Conservation (phyloP, 2,888 invertebrate species). For the Psylliodes chrysocephalus region DNA sequence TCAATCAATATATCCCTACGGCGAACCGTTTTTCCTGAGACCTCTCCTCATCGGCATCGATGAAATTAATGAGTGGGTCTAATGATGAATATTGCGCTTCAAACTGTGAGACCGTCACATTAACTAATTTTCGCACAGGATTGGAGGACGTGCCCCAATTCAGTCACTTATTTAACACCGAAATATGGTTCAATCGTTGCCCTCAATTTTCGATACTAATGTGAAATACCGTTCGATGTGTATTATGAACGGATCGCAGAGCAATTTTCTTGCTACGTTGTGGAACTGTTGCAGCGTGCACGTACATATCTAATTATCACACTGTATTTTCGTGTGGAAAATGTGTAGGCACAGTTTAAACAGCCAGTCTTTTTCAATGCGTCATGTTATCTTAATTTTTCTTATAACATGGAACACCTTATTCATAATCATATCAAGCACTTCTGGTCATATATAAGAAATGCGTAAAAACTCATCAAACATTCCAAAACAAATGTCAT, state of each 20-base stretch:
- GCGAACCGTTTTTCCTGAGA: not conserved
- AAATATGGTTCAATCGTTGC: not conserved
- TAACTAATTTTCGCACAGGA: slow-evolving; percentile 6
- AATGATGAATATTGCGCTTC: slow-evolving; percentile 8
- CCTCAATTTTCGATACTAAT: not conserved
- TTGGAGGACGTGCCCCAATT: not conserved
- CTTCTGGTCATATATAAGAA: too few relatives aligned
- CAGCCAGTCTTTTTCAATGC: too few relatives aligned
- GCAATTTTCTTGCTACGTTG: not conserved
- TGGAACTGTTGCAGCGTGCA: too few relatives aligned
- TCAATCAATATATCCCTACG: not conserved
- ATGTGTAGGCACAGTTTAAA: too few relatives aligned
- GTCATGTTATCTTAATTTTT: too few relatives aligned
- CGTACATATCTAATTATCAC: too few relatives aligned
- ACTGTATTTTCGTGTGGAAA: too few relatives aligned
- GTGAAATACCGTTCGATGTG: not conserved
- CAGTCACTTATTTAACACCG: slow-evolving; percentile 1
- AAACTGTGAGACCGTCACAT: slow-evolving; percentile 4
- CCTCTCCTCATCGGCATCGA: not conserved
- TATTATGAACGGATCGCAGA: not conserved
- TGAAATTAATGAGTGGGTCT: slow-evolving; percentile 7
- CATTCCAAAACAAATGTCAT: too few relatives aligned
- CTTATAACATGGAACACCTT: too few relatives aligned
- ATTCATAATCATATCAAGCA: too few relatives aligned
- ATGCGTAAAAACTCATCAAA: too few relatives aligned